Evolutionary conservation across 1,140 invertebrate species (phyloP).

Genomic region (Pogonus chalceus): DNA sequence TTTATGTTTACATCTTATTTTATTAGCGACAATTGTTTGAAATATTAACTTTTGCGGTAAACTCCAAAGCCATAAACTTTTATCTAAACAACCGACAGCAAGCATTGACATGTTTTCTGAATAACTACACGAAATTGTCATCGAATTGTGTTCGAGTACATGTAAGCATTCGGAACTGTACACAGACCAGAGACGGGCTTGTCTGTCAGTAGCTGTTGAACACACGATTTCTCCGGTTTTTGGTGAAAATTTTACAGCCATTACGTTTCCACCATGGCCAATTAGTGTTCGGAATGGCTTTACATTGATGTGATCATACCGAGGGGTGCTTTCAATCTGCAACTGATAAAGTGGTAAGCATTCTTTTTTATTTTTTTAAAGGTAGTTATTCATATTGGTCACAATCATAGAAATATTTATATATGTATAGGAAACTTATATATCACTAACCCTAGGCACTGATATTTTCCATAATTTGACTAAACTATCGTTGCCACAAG

Average conservation of each 20-base stretch:
- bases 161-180: constrained; percentile 44
- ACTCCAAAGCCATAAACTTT: constrained; percentile 44
- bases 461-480: constrained; percentile 60
- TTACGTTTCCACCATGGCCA: constrained; percentile 48
- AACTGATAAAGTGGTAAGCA: too few species aligned
- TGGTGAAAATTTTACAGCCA: constrained; percentile 44
- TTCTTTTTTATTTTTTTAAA: too few species aligned
- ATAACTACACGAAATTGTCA: constrained; percentile 45
- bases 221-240: constrained; percentile 32
- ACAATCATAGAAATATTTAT: too few species aligned
- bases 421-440: neutral
- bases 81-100: constrained; percentile 45
- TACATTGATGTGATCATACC: constrained; percentile 22
- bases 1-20: constrained; percentile 27
- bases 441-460: constrained; percentile 26
- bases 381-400: too few species aligned
- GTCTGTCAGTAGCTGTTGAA: constrained; percentile 35
- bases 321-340: neutral
- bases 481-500: constrained; percentile 60
- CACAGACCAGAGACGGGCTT: constrained; percentile 37
- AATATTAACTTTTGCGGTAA: constrained; percentile 42
- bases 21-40: constrained; percentile 29
- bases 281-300: constrained; percentile 31
- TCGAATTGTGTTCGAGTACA: constrained; percentile 46
- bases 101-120: constrained; percentile 41